phyloP scores from a whole-genome alignment of 1,140 invertebrate species.

The Ostrea denselamellosa region DNA sequence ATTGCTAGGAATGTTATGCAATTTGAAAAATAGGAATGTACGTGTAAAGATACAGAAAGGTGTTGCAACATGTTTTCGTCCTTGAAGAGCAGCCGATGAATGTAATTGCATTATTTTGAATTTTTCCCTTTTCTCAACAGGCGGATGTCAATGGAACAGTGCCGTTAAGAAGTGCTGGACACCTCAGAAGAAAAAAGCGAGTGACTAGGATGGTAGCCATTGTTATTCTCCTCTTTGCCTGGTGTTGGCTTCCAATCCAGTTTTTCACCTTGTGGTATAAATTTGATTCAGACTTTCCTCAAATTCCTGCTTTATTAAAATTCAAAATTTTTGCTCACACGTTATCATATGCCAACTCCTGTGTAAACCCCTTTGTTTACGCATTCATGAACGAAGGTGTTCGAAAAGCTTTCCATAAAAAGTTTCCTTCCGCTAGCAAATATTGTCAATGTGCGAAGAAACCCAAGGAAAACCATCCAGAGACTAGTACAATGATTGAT shows the following conservation, averaged over 20 bases:
- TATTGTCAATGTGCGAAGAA: constrained; percentile 45
- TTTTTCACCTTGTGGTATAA: constrained; percentile 76
- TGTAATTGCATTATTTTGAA: too few relatives aligned
- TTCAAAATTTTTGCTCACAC: constrained; percentile 92
- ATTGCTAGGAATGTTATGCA: too few relatives aligned
- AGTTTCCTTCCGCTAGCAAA: constrained; percentile 52
- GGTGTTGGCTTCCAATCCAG: constrained; percentile 97
- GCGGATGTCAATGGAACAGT: constrained; percentile 37
- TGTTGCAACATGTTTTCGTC: too few relatives aligned
- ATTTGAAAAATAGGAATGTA: too few relatives aligned
- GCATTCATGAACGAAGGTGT: constrained; percentile 93
- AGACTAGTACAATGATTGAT: constrained; percentile 54
- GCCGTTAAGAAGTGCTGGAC: constrained; percentile 48
- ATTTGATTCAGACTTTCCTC: constrained; percentile 78
- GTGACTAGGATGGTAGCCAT: constrained; percentile 95
- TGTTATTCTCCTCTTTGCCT: constrained; percentile 94
- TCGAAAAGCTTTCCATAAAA: constrained; percentile 85
- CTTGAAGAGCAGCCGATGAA: too few relatives aligned
- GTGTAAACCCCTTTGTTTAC: constrained; percentile 96
- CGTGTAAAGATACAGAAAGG: too few relatives aligned
- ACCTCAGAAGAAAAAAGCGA: constrained; percentile 82
- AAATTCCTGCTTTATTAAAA: constrained; percentile 81
- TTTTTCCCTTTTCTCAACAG: constrained; percentile 10
- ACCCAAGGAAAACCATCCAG: constrained; percentile 27
- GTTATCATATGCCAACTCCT: constrained; percentile 95